Evolutionary conservation across 2,888 invertebrate genomes (phyloP), one percentile per base, ranked within the genome.

Genomic region (Cremastobaeus sp.): DNA sequence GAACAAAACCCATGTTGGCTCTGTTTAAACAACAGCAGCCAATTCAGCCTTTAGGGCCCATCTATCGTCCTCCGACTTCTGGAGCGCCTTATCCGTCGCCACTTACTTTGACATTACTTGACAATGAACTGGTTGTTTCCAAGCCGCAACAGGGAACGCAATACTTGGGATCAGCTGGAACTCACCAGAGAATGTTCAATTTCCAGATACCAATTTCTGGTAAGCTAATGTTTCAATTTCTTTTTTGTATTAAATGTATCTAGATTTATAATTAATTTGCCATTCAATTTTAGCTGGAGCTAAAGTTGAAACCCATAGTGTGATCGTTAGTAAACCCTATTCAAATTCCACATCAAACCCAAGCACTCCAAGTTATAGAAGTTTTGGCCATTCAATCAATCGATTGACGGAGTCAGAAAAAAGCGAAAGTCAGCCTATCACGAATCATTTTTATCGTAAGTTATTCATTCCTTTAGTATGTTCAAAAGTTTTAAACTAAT

Each of bases 251-350:
- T n/a, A n/a, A n/a, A n/a, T n/a, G n/a, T n/a, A n/a, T n/a, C n/a
- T n/a, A n/a, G 4, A 32, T 20, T 3, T 4, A 6, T 18, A 34
- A 20, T 18, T 15, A 39, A 8, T 39, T 11, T 39, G 1, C 2
- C 1, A 8, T 59, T 50, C 12, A 57, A 65, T 71, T 81, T 81
- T 82, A 77, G 81, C 82, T 60, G 79, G 77, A 76, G 82, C 77
- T 77, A 88, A 85, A 77, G 82, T 82, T 54, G 86, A 89, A 57
- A 84, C 89, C 17, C 90, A 90, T 70, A 90, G 90, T 39, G 91
- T 91, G 35, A 91, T 91, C 76, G 91, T 91, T 54, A 90, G 89
- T 79, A 91, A 91, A 82, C 85, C 88, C 57, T 85, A 85, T 57
- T 72, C 83, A 6, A 78, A 82, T 65, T 60, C 75, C 8, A 77